These are phyloP conservation scores for Ammodytes dubius DNA, from an alignment of 2,113 vertebrate species.

Conservation along the genomic window DNA sequence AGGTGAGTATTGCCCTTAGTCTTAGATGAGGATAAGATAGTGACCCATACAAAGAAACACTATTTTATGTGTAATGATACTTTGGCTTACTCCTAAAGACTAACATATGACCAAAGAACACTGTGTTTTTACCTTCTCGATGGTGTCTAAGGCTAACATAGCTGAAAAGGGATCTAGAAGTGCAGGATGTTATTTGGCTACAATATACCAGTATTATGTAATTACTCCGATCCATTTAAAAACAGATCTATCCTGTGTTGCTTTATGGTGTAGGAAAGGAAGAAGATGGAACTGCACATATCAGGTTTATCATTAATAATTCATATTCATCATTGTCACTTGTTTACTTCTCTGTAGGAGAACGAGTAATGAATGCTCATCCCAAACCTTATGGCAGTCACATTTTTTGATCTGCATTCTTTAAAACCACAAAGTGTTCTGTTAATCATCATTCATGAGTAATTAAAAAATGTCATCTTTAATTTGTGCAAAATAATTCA, in stretches of 20 bases:
- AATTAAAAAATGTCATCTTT: conserved; percentile 43
- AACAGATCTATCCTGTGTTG: conserved; percentile 16
- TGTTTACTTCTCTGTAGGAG: conserved; percentile 12
- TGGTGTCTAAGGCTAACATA: conserved; percentile 47
- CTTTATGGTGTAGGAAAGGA: conserved; percentile 18
- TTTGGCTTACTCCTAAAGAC: conserved; percentile 56
- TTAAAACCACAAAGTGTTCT: conserved; percentile 30
- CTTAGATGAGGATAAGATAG: conserved; percentile 39
- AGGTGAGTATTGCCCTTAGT: conserved; percentile 29
- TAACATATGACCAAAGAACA: conserved; percentile 82
- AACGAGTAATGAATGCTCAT: conserved; percentile 25
- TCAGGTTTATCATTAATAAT: conserved; percentile 37
- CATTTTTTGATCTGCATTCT: conserved; percentile 23
- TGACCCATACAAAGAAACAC: conserved; percentile 31
- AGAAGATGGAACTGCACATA: conserved; percentile 46
- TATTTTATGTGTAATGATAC: conserved; percentile 49
- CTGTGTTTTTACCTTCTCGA: conserved; percentile 70
- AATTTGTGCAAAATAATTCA: conserved; percentile 42
- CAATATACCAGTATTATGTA: conserved; percentile 55
- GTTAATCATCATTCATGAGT: conserved; percentile 24
- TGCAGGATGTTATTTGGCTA: conserved; percentile 34
- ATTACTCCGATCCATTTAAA: conserved; percentile 8
- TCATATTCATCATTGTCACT: conserved; percentile 22
- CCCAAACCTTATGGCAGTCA: conserved; percentile 11
- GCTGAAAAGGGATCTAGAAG: conserved; percentile 56